A percentile compares a stretch with the other conserved stretches of the same genome.
Conservation (phyloP, 1,140 invertebrate genomes). For the Drosophila pseudoananassae region DNA sequence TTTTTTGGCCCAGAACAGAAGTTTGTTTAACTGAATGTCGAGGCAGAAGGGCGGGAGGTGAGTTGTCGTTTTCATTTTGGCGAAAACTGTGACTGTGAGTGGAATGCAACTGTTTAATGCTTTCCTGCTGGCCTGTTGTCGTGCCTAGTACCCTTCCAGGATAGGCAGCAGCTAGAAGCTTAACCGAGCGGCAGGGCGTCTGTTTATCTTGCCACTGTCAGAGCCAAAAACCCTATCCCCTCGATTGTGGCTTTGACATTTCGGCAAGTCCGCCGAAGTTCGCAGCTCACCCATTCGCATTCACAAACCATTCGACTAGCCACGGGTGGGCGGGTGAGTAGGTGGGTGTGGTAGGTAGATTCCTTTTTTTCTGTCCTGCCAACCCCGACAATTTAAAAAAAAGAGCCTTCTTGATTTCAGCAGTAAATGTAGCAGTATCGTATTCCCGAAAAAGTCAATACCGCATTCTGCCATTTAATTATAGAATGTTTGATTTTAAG, state of each 20-base stretch:
- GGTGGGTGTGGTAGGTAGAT: constrained; percentile 5
- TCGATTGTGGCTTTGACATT: constrained; percentile 61
- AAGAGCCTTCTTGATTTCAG: not conserved
- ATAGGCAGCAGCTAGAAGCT: constrained; percentile 9
- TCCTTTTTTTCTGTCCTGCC: not conserved
- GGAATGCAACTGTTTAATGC: constrained; percentile 66
- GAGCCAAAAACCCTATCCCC: constrained; percentile 29
- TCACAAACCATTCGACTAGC: constrained; percentile 57
- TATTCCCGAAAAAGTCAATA: not conserved
- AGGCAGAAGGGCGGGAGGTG: constrained; percentile 31
- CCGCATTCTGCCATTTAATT: not conserved
- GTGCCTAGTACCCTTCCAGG: constrained; percentile 1
- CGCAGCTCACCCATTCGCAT: constrained; percentile 54
- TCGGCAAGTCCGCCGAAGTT: constrained; percentile 52
- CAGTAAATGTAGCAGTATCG: not conserved
- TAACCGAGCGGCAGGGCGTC: constrained; percentile 55
- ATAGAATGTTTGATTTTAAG: no score
- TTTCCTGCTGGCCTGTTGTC: constrained; percentile 20
- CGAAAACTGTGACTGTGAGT: constrained; percentile 41
- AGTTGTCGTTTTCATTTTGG: constrained; percentile 13
- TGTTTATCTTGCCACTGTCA: constrained; percentile 70
- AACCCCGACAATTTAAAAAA: constrained; percentile 33
- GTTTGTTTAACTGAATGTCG: constrained; percentile 59
- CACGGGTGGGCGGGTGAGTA: constrained; percentile 34
- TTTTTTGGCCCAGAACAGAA: constrained; percentile 32